Percentiles rank a stretch among this genome's conserved stretches.
Conservation (phyloP, 2,797 vertebrate genomes). For the Moxostoma hubbsi region DNA sequence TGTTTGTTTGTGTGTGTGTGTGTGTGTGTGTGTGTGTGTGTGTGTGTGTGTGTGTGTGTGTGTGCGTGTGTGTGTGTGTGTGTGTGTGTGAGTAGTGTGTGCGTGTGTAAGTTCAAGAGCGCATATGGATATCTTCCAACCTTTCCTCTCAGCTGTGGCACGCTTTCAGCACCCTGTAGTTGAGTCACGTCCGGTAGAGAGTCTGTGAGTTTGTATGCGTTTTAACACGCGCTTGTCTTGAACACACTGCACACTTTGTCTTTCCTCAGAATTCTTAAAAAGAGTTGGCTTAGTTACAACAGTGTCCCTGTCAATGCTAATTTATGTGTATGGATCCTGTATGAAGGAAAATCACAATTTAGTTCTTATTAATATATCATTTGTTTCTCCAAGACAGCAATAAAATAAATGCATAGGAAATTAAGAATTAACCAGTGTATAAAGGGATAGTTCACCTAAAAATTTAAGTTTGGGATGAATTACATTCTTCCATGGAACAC, state of each 20-base stretch:
- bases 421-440: no score
- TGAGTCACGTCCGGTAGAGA: constrained; percentile 43
- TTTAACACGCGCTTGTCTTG: neutral
- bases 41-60: neutral
- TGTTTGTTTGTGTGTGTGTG: neutral
- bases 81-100: constrained; percentile 24
- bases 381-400: no score
- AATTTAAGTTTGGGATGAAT: no score
- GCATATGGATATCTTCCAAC: constrained; percentile 3
- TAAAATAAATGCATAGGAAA: no score
- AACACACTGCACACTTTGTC: neutral
- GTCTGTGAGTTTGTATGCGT: constrained; percentile 18
- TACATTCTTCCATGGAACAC: no score
- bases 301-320: neutral
- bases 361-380: no score
- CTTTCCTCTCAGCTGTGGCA: constrained; percentile 23
- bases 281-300: neutral
- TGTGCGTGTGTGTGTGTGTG: constrained; percentile 13
- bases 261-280: neutral
- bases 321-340: neutral
- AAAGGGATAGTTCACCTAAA: no score
- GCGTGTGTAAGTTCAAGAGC: neutral
- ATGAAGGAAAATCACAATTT: neutral
- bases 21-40: constrained; percentile 21
- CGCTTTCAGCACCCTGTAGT: constrained; percentile 29